These are phyloP conservation scores for Rhopalosiphum nymphaeae DNA, from an alignment of 2,888 invertebrate species.

Conservation along the genomic window DNA sequence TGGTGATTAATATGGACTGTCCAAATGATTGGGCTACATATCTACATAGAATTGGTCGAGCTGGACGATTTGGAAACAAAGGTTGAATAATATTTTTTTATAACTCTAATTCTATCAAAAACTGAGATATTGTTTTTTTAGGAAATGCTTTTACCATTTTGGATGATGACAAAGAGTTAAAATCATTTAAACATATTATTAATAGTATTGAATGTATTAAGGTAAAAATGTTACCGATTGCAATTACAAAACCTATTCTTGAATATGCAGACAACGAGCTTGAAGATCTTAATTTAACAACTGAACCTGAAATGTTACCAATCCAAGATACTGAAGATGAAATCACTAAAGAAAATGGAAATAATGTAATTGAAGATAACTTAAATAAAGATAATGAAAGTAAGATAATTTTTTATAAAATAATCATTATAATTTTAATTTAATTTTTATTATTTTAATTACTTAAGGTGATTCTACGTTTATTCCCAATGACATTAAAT, in stretches of 20 bases:
- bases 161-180: constrained; percentile 58
- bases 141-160: constrained; percentile 50
- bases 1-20: constrained; percentile 93
- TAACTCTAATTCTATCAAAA: not conserved
- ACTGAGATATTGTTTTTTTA: not conserved
- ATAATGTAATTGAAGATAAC: constrained; percentile 18
- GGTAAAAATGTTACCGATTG: constrained; percentile 49
- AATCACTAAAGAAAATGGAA: constrained; percentile 1
- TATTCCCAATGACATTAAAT: not conserved
- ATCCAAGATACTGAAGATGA: not conserved
- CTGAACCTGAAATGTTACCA: not conserved
- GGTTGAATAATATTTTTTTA: constrained; percentile 71
- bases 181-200: constrained; percentile 39
- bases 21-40: constrained; percentile 86
- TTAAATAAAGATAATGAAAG: not conserved
- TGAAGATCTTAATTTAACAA: constrained; percentile 45
- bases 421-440: not conserved
- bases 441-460: constrained; percentile 7
- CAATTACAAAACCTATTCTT: constrained; percentile 47
- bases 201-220: constrained; percentile 55
- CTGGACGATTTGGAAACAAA: constrained; percentile 91
- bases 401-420: not conserved
- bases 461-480: not conserved
- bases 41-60: constrained; percentile 94
- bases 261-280: constrained; percentile 54